Base-by-base conservation (phyloP, 1,140 invertebrate genomes). In the Eumaeus atala region DNA sequence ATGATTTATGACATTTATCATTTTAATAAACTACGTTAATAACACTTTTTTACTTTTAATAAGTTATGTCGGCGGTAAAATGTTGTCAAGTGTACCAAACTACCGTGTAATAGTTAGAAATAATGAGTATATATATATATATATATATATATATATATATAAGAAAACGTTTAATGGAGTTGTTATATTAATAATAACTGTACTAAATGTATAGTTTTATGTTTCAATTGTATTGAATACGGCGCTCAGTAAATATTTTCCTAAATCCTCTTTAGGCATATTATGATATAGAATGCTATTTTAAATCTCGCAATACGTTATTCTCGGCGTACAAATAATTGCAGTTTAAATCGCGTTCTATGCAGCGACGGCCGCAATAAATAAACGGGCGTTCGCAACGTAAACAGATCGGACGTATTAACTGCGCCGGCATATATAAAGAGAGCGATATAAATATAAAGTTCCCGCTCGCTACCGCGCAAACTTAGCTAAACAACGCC, bases 401-500 rank as follows among this genome's bases (percentile, higher is more conserved):
- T 75, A 87, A 87, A 87, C 84, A 87, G 81, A 87, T 87, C 77
- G 79, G 65, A 72, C 80, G 80, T 75, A 87, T 87, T 87, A 87
- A 84, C 79, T 81, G 73, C 77, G 72, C 74, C 75, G 76, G 74
- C 79, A 78, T 87, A 87, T 74, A 87, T 87, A 85, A 87, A 84
- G 84, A 87, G 79, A 81, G 70, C 74, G 66, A 71, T 84, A 87
- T 87, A 87, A 87, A 87, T 87, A 87, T 87, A 87, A 84, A 84
- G 81, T 87, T 87, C 74, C 75, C 77, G 80, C 79, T 82, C 80
- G 79, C 76, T 77, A 75, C 74, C 81, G 77, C 79, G 79, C 84
- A 75, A 87, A 85, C 84, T 85, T 85, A 87, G 80, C 82, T 87
- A 87, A 87, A 87, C 84, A 87, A 85, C 84, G 82, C 82, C 84